Percentiles rank a stretch among this genome's conserved stretches.
phyloP scores from a whole-genome alignment of 2,113 vertebrate species.

The Pristiophorus japonicus region DNA sequence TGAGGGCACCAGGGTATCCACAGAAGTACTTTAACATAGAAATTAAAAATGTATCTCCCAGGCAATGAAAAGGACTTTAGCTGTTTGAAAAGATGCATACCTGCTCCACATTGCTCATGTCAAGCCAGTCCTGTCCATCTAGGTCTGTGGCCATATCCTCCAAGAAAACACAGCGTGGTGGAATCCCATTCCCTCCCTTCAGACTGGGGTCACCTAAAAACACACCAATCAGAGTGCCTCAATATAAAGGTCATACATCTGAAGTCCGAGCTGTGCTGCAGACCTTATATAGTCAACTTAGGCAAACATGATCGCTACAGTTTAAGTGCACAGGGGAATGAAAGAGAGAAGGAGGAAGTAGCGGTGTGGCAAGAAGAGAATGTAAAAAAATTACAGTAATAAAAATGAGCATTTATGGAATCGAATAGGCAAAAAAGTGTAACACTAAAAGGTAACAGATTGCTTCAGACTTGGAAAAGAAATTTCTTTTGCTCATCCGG shows the following conservation, averaged over 20 bases:
- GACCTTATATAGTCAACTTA: too few relatives aligned
- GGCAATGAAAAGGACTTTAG: neutral
- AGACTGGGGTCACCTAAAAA: slow-evolving; percentile 80
- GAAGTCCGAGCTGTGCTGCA: neutral
- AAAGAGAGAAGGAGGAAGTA: neutral
- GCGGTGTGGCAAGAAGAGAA: too few relatives aligned
- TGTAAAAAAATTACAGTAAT: neutral
- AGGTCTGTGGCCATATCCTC: slow-evolving; percentile 88
- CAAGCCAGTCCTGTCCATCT: slow-evolving; percentile 95
- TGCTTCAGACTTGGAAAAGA: neutral
- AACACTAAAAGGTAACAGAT: neutral
- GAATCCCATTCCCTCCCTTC: slow-evolving; percentile 87
- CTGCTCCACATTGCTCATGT: slow-evolving; percentile 95
- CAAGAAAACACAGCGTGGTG: slow-evolving; percentile 84
- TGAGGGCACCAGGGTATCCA: neutral
- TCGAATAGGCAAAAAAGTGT: neutral
- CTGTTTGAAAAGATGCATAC: slow-evolving; percentile 49
- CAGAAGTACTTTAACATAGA: neutral
- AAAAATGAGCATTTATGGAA: neutral
- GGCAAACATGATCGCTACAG: neutral
- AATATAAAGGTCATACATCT: neutral
- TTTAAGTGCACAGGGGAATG: neutral
- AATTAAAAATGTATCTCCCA: neutral
- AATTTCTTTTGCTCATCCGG: neutral
- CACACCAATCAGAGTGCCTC: neutral